A percentile compares a stretch with the other conserved stretches of the same genome.
These are phyloP conservation scores for Amblyornis subalaris DNA, from an alignment of 2,113 vertebrate genomes.

Conservation along the genomic window DNA sequence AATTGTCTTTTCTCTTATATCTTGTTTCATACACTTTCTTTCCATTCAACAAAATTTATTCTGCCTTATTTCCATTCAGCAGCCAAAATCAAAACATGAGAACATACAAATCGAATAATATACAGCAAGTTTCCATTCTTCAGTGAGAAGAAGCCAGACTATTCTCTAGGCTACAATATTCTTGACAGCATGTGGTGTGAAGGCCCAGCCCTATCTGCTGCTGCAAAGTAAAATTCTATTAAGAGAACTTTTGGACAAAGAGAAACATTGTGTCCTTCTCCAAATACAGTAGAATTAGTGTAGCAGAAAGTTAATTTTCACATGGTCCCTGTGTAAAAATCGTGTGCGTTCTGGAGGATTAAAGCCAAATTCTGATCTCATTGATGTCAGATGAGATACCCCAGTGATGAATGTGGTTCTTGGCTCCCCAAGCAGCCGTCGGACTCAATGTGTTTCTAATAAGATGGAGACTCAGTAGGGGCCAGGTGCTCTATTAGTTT, in stretches of 20 bases:
- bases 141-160: not conserved
- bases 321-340: not conserved
- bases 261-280: not conserved
- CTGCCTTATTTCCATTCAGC: not conserved
- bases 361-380: conserved; percentile 53
- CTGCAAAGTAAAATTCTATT: not conserved
- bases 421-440: conserved; percentile 3
- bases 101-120: not conserved
- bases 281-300: not conserved
- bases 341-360: not conserved
- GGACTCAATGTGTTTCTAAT: conserved; percentile 42
- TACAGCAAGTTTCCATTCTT: not conserved
- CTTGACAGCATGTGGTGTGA: not conserved
- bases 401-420: conserved; percentile 25
- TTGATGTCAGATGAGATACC: conserved; percentile 40
- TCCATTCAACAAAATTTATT: not conserved
- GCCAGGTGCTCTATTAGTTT: conserved; percentile 32
- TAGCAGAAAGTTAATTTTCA: conserved; percentile 19
- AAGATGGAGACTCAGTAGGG: not conserved
- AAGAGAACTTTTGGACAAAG: not conserved
- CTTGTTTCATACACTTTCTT: not conserved
- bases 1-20: not conserved
- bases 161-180: not conserved
- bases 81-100: not conserved
- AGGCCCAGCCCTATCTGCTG: not conserved